These are phyloP conservation scores for Caiman crocodilus DNA, from an alignment of 2,797 vertebrate species.

Conservation along the genomic window DNA sequence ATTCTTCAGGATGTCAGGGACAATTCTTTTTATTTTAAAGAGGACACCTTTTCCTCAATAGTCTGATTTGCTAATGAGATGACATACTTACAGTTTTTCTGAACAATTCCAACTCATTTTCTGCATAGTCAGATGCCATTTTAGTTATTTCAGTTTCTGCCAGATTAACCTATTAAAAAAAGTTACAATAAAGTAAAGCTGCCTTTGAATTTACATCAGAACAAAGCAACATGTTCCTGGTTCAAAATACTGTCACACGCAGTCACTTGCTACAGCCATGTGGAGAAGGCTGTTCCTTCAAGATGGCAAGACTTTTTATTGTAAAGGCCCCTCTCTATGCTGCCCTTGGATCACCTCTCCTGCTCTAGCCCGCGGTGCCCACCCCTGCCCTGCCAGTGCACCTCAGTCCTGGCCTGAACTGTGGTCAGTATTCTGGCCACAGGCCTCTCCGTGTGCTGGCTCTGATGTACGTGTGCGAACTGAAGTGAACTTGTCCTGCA, in stretches of 20 bases:
- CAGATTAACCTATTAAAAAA: slow-evolving; percentile 89
- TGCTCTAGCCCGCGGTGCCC: too few species aligned
- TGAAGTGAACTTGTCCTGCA: background rate
- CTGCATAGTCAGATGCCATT: slow-evolving; percentile 94
- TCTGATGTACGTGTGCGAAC: background rate
- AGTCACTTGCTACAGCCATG: background rate
- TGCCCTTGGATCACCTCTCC: background rate
- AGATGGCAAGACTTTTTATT: background rate
- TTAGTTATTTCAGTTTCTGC: slow-evolving; percentile 91
- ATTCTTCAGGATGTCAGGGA: background rate
- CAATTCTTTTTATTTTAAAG: background rate
- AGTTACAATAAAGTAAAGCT: background rate
- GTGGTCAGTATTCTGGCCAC: background rate
- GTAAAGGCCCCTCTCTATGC: background rate
- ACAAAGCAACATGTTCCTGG: background rate
- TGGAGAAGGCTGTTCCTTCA: background rate
- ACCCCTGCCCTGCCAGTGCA: background rate
- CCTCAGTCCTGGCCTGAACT: background rate
- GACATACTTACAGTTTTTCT: slow-evolving; percentile 89
- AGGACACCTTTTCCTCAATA: background rate
- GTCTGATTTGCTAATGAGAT: background rate
- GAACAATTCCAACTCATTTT: slow-evolving; percentile 94
- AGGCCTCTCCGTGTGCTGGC: background rate
- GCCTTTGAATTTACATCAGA: background rate
- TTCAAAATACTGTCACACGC: background rate